phyloP scores from a whole-genome alignment of 2,888 invertebrate genomes.

The Melinopterus prodromus region DNA sequence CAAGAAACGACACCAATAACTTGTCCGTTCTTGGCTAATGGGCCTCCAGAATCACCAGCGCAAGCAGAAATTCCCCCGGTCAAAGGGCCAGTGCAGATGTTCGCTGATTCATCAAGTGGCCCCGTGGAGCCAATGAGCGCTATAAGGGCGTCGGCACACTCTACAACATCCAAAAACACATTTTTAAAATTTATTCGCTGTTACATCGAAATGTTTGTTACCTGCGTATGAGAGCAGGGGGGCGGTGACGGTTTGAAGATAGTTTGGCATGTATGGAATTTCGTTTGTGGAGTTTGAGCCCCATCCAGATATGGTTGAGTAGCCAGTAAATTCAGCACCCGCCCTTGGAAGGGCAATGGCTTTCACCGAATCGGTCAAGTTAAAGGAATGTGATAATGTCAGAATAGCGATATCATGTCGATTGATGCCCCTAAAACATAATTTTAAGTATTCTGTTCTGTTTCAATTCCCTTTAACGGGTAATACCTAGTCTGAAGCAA shows the following conservation, averaged over 20 bases:
- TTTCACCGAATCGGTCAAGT: slow-evolving; percentile 52
- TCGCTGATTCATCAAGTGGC: slow-evolving; percentile 59
- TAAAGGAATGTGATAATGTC: slow-evolving; percentile 54
- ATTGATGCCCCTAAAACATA: slow-evolving; percentile 39
- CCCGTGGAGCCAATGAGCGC: slow-evolving; percentile 55
- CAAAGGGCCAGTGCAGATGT: slow-evolving; percentile 60
- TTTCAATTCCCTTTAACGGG: too few species aligned
- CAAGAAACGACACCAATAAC: slow-evolving; percentile 65
- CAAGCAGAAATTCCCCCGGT: slow-evolving; percentile 58
- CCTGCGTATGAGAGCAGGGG: slow-evolving; percentile 9
- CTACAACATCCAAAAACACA: slow-evolving; percentile 45
- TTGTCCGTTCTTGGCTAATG: slow-evolving; percentile 55
- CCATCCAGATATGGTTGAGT: slow-evolving; percentile 61
- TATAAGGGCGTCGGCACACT: slow-evolving; percentile 59
- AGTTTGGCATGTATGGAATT: slow-evolving; percentile 46
- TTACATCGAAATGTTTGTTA: slow-evolving; percentile 30
- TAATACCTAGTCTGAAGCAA: too few species aligned
- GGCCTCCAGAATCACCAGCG: slow-evolving; percentile 66
- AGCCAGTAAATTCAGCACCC: slow-evolving; percentile 48
- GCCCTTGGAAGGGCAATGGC: slow-evolving; percentile 55
- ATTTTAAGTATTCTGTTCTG: slow-evolving; percentile 6
- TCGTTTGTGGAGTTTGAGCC: slow-evolving; percentile 48
- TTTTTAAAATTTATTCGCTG: too few species aligned
- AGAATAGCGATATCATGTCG: slow-evolving; percentile 64
- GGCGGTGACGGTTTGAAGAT: slow-evolving; percentile 50